A percentile compares a stretch with the other conserved stretches of the same genome.
These are phyloP conservation scores for Pristionchus maxplancki DNA, from an alignment of 2,888 invertebrate species.

Conservation along the genomic window DNA sequence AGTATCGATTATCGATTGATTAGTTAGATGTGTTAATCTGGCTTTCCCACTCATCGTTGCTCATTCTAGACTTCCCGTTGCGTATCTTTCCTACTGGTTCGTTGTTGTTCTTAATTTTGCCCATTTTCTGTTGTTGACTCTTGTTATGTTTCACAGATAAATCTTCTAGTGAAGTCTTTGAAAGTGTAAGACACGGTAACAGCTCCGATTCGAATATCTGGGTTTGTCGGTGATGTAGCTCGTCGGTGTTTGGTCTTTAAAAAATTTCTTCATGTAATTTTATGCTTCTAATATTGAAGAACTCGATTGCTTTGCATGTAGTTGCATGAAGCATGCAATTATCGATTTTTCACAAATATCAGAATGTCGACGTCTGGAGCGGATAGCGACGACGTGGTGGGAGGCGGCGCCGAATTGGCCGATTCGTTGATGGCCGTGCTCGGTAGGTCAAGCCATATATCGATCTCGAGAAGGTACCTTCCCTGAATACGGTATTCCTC, in stretches of 20 bases:
- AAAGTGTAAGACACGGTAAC: background rate
- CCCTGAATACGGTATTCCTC: background rate
- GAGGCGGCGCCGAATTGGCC: constrained; percentile 46
- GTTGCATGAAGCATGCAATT: too few species aligned
- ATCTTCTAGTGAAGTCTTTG: background rate
- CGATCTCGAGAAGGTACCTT: background rate
- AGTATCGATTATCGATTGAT: constrained; percentile 1
- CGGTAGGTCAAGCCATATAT: background rate
- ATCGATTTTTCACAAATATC: background rate
- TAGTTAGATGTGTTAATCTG: too few species aligned
- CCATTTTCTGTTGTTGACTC: background rate
- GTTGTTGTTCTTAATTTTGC: background rate
- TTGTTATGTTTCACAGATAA: constrained; percentile 36
- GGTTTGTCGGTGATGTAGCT: too few species aligned
- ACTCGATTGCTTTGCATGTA: too few species aligned
- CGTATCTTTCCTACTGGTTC: background rate
- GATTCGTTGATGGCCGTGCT: constrained; percentile 51
- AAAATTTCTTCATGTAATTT: too few species aligned
- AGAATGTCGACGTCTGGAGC: background rate
- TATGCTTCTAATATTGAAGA: too few species aligned
- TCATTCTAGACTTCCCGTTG: background rate
- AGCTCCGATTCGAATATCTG: background rate
- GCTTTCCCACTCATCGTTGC: background rate
- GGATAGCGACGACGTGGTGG: constrained; percentile 38
- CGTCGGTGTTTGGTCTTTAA: too few species aligned